Evolutionary conservation across 2,797 vertebrate species (phyloP), one percentile per base, ranked within the genome.

Genomic region (Rhincodon typus): DNA sequence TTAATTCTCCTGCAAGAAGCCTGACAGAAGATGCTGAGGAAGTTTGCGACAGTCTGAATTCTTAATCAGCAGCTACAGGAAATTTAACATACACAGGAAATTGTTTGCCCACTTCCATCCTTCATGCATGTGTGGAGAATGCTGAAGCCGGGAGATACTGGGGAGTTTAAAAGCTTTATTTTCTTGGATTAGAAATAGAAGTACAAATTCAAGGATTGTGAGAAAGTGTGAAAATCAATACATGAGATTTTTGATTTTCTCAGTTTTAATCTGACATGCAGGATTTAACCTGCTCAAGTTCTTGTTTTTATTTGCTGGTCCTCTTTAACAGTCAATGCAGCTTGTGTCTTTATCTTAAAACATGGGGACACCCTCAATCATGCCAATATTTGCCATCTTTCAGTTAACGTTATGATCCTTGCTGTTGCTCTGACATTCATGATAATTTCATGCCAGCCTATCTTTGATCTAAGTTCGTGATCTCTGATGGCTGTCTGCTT

Each of bases 1-100:
- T 67, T 94, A 6, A 30, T 57, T 57, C 69, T 17, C n/a, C n/a
- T 13, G n/a, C 21, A n/a, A 94, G n/a, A 94, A 25, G 38, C 91
- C 91, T 94, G 62, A 53, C 91, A 38, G 34, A 94, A 42, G 21
- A 23, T 30, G 19, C 21, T n/a, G 19, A n/a, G 25, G 66, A 42
- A 67, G n/a, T 27, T 90, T 53, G 27, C 87, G 57, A 10, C 30
- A 69, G 38, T 38, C n/a, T 66, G 88, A n/a, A 30, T 93, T 67
- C 57, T 38, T 67, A 67, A n/a, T 69, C n/a, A 38, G n/a, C 19
- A 42, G 91, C 57, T 10, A 69, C 62, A 94, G 91, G 62, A 94
- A 67, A 97, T 97, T 96, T 97, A 98, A 97, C 96, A 97, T 95
- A 96, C 42, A 96, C 96, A 97, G 97, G 97, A 97, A 97, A 96